Evolutionary conservation across 2,888 invertebrate species (phyloP).

Genomic region (Pandemis heparana): DNA sequence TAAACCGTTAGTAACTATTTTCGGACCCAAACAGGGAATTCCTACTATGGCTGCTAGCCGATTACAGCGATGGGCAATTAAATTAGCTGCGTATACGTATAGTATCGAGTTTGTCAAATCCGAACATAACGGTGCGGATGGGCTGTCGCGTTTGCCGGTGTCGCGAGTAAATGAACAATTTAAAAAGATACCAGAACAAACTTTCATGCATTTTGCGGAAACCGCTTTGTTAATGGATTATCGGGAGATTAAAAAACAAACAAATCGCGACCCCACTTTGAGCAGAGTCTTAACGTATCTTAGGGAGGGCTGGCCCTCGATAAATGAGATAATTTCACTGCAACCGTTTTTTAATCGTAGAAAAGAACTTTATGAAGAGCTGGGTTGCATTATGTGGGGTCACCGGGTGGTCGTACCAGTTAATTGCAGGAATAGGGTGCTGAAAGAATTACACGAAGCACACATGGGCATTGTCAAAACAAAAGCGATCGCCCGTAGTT

Average conservation of each 20-base stretch:
- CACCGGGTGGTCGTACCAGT: neutral
- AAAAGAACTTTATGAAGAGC: neutral
- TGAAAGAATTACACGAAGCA: neutral
- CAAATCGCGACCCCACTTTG: neutral
- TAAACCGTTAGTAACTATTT: neutral
- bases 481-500: neutral
- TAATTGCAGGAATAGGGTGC: neutral
- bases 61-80: neutral
- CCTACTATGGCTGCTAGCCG: neutral
- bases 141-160: neutral
- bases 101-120: neutral
- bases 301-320: constrained; percentile 3
- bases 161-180: no score
- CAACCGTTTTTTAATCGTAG: neutral
- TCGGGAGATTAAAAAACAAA: constrained; percentile 2
- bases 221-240: constrained; percentile 12
- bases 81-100: neutral
- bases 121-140: neutral
- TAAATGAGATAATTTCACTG: neutral
- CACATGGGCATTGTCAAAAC: neutral
- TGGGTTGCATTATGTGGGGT: neutral
- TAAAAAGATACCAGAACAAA: neutral
- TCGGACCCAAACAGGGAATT: neutral
- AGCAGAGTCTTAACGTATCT: neutral
- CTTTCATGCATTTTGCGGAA: neutral